A percentile compares a stretch with the other conserved stretches of the same genome.
Evolutionary conservation across 2,797 vertebrate species (phyloP).

Genomic region (Vespertilio murinus): DNA sequence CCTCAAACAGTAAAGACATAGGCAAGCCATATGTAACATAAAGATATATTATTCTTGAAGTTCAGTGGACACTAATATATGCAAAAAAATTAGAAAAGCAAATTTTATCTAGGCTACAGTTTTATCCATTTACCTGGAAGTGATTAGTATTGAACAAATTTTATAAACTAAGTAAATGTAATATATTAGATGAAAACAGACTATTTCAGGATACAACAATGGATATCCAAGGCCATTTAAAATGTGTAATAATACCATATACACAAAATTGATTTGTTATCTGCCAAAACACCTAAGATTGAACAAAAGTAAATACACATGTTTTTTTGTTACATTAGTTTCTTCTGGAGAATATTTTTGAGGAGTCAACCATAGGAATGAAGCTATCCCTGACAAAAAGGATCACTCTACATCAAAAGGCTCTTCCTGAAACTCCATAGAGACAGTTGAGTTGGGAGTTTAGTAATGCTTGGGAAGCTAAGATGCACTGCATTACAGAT

Average conservation of each 20-base stretch:
- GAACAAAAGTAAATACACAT: neutral
- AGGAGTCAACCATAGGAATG: neutral
- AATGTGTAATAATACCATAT: neutral
- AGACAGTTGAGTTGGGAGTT: neutral
- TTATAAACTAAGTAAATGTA: neutral
- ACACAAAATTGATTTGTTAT: neutral
- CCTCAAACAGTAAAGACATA: neutral
- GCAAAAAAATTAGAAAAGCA: neutral
- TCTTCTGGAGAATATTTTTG: neutral
- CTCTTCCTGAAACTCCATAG: neutral
- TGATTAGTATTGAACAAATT: neutral
- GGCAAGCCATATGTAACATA: neutral
- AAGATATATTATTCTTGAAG: neutral
- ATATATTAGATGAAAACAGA: neutral
- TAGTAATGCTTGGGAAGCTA: neutral
- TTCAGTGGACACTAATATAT: neutral
- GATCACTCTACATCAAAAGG: neutral
- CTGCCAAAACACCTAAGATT: neutral
- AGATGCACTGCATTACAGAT: neutral
- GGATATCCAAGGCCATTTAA: neutral
- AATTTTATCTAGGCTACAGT: neutral
- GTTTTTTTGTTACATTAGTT: neutral
- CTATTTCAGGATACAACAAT: neutral
- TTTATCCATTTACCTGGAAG: neutral
- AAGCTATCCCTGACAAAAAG: neutral